Conservation (phyloP, 2,797 vertebrate genomes). For the Gallinago nigripennis region DNA sequence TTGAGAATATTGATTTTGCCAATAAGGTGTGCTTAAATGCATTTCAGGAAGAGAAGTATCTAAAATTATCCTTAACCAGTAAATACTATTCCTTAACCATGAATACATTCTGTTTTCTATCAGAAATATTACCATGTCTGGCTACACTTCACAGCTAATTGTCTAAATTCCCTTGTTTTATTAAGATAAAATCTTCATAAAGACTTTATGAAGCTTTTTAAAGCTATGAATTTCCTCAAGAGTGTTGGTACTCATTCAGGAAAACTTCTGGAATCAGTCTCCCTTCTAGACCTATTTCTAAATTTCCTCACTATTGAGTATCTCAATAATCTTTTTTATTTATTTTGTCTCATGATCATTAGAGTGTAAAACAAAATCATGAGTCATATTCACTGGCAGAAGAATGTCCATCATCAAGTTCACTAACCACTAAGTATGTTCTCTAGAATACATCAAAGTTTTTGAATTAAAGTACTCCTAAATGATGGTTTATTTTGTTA, state of each 20-base stretch:
- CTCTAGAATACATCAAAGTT: background rate
- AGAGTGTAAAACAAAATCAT: background rate
- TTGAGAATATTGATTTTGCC: background rate
- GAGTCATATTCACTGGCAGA: background rate
- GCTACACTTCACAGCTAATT: background rate
- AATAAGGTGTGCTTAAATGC: background rate
- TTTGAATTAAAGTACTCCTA: background rate
- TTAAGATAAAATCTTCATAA: background rate
- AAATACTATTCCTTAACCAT: background rate
- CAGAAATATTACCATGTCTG: background rate
- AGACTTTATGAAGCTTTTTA: background rate
- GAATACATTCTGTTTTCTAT: background rate
- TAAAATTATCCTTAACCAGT: background rate
- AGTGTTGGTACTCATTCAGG: background rate
- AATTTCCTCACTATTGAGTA: background rate
- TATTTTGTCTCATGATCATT: background rate
- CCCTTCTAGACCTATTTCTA: background rate
- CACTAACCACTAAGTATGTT: background rate
- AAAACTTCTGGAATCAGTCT: background rate
- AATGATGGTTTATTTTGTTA: background rate
- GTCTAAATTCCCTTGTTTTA: background rate
- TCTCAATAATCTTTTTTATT: background rate
- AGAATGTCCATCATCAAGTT: background rate
- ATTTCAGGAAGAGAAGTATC: background rate
- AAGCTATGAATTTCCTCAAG: background rate